phyloP scores from a whole-genome alignment of 2,797 vertebrate species.

The Stomatorhinus walkeri region DNA sequence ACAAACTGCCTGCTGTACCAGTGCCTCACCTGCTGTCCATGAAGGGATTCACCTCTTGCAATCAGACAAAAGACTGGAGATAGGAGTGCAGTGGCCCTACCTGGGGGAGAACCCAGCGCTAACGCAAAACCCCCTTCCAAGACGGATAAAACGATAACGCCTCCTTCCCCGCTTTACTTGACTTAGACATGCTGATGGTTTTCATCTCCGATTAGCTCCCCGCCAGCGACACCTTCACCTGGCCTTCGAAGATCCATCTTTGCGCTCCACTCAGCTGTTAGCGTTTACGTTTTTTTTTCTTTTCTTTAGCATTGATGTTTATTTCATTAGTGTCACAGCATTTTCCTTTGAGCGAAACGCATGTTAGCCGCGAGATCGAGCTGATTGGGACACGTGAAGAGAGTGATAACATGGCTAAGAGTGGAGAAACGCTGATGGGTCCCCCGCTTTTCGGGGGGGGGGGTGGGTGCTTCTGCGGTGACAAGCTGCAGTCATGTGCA shows the following conservation, averaged over 20 bases:
- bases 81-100: conserved; percentile 43
- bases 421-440: conserved; percentile 19
- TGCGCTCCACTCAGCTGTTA: conserved; percentile 43
- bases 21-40: conserved; percentile 24
- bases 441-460: neutral
- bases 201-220: conserved; percentile 45
- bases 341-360: neutral
- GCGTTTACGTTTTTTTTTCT: neutral
- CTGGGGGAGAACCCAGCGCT: conserved; percentile 50
- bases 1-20: conserved; percentile 30
- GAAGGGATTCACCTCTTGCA: conserved; percentile 37
- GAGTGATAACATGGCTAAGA: conserved; percentile 19
- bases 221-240: neutral
- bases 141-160: conserved; percentile 57
- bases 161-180: conserved; percentile 37
- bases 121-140: conserved; percentile 52
- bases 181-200: conserved; percentile 43
- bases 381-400: conserved; percentile 41
- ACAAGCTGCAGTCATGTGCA: neutral
- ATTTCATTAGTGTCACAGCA: neutral
- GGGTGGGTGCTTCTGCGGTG: neutral
- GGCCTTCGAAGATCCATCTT: neutral
- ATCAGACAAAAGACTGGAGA: conserved; percentile 41
- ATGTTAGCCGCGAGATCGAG: conserved; percentile 14
- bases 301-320: neutral